phyloP scores from a whole-genome alignment of 2,888 invertebrate genomes.

The Busseola fusca region DNA sequence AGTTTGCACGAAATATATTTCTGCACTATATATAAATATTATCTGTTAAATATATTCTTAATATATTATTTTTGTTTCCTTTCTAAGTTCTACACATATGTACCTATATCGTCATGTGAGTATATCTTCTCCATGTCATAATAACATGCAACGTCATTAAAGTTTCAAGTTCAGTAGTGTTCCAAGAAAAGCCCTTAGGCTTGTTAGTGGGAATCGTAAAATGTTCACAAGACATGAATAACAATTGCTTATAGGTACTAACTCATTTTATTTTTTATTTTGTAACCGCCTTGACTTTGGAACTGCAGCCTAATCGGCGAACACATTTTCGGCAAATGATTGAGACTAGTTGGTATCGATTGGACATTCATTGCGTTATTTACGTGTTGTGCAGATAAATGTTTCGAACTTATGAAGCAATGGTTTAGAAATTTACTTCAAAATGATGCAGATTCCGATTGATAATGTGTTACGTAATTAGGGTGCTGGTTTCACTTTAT shows the following conservation, averaged over 20 bases:
- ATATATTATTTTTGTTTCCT: neutral
- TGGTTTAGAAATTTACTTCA: too few species aligned
- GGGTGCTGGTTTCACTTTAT: slow-evolving; percentile 18
- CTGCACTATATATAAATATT: neutral
- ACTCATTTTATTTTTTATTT: slow-evolving; percentile 30
- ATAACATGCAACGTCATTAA: slow-evolving; percentile 41
- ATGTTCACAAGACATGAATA: slow-evolving; percentile 53
- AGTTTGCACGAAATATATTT: neutral
- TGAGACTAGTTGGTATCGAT: too few species aligned
- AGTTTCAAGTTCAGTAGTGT: slow-evolving; percentile 56
- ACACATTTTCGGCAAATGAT: too few species aligned
- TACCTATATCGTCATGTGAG: neutral
- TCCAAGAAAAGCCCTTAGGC: slow-evolving; percentile 52
- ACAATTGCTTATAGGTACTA: slow-evolving; percentile 35
- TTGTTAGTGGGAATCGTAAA: slow-evolving; percentile 58
- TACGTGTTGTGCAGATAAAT: too few species aligned
- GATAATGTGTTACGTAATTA: too few species aligned
- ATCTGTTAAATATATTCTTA: neutral
- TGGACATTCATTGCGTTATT: too few species aligned
- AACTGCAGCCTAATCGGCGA: too few species aligned
- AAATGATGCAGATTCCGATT: too few species aligned
- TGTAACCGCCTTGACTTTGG: slow-evolving; percentile 3
- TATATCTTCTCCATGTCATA: slow-evolving; percentile 19
- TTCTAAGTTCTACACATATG: neutral
- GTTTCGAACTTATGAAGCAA: too few species aligned